Base-by-base conservation (phyloP, 2,888 invertebrate species). In the Pediacus dermestoides region DNA sequence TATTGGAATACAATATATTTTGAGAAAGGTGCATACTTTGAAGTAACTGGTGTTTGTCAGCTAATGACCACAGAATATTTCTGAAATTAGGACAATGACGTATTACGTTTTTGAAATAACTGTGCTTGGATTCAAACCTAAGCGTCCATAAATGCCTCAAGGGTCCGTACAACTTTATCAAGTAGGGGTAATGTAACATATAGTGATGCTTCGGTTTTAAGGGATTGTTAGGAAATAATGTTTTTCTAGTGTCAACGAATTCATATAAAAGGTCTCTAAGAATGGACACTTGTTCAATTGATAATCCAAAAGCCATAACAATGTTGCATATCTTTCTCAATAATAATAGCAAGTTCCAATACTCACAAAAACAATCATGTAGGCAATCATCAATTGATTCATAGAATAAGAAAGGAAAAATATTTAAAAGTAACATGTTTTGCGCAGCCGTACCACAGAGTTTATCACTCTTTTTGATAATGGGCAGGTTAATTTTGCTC, bases 101-200 rank as follows among this genome's bases (percentile, higher is more conserved):
- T 2, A 38, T 9, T 9, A 41, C 21, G 23, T 36, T 42, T 32
- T 49, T 51, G 6, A 43, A 49, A 35, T 40, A 40, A 15, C 30
- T 37, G 31, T 53, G 50, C n/a, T 50, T 48, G n/a, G 41, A 37
- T 41, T 53, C 52, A 39, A 42, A 50, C 1, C 53, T 26, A 21
- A 52, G 30, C 4, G 45, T 48, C 46, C 46, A 52, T 9, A 39
- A 26, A 30, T 36, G 27, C 10, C 34, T 22, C 15, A 49, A 34
- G 1, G 50, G 52, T 9, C 31, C 16, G 13, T 11, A 34, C 15
- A 9, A 6, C 10, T 10, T 3, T 14, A 21, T 34, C 3, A 34
- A 39, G n/a, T 30, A 3, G 4, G 44, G 39, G 34, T 53, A 58
- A 37, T 58, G 56, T 3, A 15, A 12, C 6, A 54, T 25, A 38